Evolutionary conservation across 2,888 invertebrate genomes (phyloP), one percentile per base, ranked within the genome.

Genomic region (Capitulum mitella): DNA sequence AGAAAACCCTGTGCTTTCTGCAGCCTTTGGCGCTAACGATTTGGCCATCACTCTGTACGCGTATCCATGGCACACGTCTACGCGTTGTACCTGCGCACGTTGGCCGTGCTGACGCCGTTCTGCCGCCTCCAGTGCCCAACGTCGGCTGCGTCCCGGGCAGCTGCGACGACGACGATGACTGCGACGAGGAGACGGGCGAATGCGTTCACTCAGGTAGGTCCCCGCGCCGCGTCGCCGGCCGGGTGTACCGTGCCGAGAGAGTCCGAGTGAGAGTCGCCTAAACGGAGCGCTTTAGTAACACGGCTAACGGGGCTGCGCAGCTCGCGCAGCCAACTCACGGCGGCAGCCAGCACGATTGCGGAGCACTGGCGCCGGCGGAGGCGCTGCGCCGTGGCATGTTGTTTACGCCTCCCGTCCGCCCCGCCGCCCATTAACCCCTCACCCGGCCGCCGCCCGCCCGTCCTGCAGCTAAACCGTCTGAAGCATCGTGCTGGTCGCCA

Each of bases 91-190:
- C 54, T 1, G 1, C 54, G 19, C 19, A 1, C 1, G 22, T 54
- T 1, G 26, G 19, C 54, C 26, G 58, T 29, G 58, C 64, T 64
- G 34, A 34, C 19, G 34, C 32, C 34, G 34, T 34, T 16, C 3
- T 1, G 16, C 34, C 19, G 51, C 32, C 64, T 32, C 12, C 70
- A 70, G 37, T 40, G 8, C 70, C 70, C 40, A 70, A 40, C 70
- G 40, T 93, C 78, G 95, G 95, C 54, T 95, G 95, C 84, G 94
- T 93, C 85, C 93, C 92, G 86, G 95, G 95, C 3, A 95, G 95
- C 86, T 96, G 95, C 85, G 87, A 92, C 1, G 89, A 89, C 75
- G 89, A 92, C 84, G 89, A 89, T 58, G 94, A 94, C 82, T 95
- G 95, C 84, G 70, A 70, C 37, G 70, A 70, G 40, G 70, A 19